phyloP scores from a whole-genome alignment of 2,888 invertebrate genomes.

The Lymantria dispar region DNA sequence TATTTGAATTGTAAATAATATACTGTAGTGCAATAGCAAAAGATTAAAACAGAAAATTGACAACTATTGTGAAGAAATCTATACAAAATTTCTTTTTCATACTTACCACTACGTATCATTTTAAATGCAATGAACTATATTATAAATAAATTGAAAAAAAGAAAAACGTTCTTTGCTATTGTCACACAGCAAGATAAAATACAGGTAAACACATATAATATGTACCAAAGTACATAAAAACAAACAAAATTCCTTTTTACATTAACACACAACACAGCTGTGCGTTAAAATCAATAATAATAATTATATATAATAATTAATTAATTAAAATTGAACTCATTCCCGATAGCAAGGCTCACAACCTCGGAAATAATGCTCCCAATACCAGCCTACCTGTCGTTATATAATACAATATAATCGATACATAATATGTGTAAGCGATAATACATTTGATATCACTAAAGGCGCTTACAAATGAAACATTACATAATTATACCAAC shows the following conservation, averaged over 20 bases:
- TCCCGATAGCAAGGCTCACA: conserved; percentile 79
- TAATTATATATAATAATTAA: conserved; percentile 51
- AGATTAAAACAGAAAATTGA: conserved; percentile 34
- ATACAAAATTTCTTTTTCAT: conserved; percentile 42
- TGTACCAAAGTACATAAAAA: conserved; percentile 59
- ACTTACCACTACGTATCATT: conserved; percentile 68
- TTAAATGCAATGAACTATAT: conserved; percentile 74
- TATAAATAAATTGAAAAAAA: conserved; percentile 47
- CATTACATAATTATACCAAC: conserved; percentile 26
- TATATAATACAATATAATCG: conserved; percentile 59
- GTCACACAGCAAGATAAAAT: conserved; percentile 66
- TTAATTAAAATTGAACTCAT: conserved; percentile 71
- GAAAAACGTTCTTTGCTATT: conserved; percentile 62
- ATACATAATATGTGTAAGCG: conserved; percentile 51
- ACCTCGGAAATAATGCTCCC: conserved; percentile 82
- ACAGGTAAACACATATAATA: conserved; percentile 66
- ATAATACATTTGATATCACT: conserved; percentile 39
- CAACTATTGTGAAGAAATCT: conserved; percentile 58
- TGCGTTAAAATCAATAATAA: conserved; percentile 68
- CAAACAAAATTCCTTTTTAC: conserved; percentile 72
- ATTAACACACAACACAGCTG: conserved; percentile 72
- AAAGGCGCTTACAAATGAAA: conserved; percentile 35
- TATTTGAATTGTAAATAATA: conserved; percentile 66
- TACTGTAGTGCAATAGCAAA: conserved; percentile 74
- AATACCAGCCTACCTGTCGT: conserved; percentile 78